Base-by-base conservation (phyloP, 2,888 invertebrate genomes). In the Dryocosmus kuriphilus region DNA sequence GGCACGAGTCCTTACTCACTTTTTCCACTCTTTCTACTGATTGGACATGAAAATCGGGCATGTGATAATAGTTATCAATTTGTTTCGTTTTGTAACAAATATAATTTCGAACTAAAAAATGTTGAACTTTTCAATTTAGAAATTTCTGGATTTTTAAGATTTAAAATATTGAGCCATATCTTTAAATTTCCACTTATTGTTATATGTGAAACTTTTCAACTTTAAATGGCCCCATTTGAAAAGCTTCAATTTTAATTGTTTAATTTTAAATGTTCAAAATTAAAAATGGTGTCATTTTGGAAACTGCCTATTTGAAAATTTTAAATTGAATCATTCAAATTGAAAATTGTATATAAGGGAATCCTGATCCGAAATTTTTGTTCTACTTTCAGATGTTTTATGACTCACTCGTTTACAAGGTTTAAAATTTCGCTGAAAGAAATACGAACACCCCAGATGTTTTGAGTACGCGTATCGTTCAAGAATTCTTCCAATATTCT, bases 1-100 rank as follows among this genome's bases (percentile, higher is more conserved):
- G 63, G 63, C 35, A 35, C 14, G 63, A 65, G 22, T 38, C 35
- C 63, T 63, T 22, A 65, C 32, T 62, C n/a, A 62, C 63, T 38
- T 22, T 32, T 65, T 38, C 22, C 22, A 35, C n/a, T 65, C 19
- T 35, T 63, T 35, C 14, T 32, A 14, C 14, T 14, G 22, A 61
- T 22, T 65, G n/a, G 4, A 1, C 11, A n/a, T 16, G 22, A 38
- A 46, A 46, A 19, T 1, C 8, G 7, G n/a, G n/a, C 6, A 46
- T n/a, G n/a, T 7, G 8, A 46, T 46, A 46, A 3, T 46, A n/a
- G 7, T 1, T n/a, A 6, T 19, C 6, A 8, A n/a, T 46, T 46
- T 46, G 4, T 46, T 46, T 46, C 6, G n/a, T n/a, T n/a, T n/a
- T n/a, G n/a, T n/a, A n/a, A n/a, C n/a, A n/a, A n/a, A n/a, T n/a